Conservation (phyloP, 2,888 invertebrate species). For the Chalcis sispes region DNA sequence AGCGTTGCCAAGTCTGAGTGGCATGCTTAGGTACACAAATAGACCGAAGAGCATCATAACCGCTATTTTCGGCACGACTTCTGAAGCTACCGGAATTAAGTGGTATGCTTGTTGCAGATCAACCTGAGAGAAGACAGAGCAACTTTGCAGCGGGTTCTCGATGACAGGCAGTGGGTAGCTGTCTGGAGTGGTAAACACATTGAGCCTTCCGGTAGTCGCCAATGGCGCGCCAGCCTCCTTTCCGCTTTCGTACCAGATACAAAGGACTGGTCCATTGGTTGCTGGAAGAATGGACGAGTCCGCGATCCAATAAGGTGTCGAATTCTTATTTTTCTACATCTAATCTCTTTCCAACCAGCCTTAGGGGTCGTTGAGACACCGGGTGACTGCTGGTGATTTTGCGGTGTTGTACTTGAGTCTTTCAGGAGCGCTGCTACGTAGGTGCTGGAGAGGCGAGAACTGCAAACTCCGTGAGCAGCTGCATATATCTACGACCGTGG, state of each 20-base stretch:
- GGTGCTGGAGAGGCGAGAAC: background rate
- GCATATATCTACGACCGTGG: too few species aligned
- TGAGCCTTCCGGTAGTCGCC: background rate
- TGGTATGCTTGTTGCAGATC: background rate
- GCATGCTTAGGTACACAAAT: background rate
- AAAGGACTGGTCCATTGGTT: background rate
- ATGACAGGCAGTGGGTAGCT: background rate
- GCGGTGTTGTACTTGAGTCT: background rate
- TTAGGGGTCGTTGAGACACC: background rate
- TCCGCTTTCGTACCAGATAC: background rate
- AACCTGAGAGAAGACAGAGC: background rate
- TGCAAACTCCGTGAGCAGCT: background rate
- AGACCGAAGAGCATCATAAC: background rate
- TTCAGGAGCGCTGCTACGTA: background rate
- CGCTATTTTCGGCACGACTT: background rate
- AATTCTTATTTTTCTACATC: background rate
- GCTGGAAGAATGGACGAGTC: background rate
- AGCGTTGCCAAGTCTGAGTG: slow-evolving; percentile 2
- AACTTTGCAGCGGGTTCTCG: background rate
- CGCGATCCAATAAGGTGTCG: background rate
- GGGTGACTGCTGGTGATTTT: background rate
- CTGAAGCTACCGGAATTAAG: background rate
- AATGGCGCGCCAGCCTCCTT: background rate
- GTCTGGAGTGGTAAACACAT: background rate
- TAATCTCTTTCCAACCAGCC: background rate